A percentile compares a stretch with the other conserved stretches of the same genome.
These are phyloP conservation scores for Meteorus sp. DNA, from an alignment of 1,140 invertebrate genomes.

Conservation along the genomic window DNA sequence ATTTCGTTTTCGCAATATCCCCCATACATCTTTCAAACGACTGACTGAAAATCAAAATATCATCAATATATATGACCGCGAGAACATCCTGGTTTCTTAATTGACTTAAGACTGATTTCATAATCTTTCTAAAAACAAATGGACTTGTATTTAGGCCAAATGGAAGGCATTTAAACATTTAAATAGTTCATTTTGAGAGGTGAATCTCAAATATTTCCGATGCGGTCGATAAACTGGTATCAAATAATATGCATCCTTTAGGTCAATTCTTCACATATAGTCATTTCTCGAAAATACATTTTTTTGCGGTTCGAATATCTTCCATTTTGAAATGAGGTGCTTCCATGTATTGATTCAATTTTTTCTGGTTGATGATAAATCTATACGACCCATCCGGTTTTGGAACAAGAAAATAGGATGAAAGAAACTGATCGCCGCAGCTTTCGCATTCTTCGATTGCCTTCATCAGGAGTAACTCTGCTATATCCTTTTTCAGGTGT, in stretches of 20 bases:
- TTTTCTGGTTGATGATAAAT: not conserved
- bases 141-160: not conserved
- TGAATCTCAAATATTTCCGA: not conserved
- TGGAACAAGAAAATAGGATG: not conserved
- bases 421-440: not conserved
- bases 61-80: not conserved
- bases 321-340: conserved; percentile 1
- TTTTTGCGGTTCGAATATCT: not conserved
- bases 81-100: not conserved
- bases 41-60: not conserved
- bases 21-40: not conserved
- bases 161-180: not conserved
- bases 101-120: not conserved
- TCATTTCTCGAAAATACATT: not conserved
- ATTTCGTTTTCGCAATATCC: not conserved
- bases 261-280: not conserved
- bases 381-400: not conserved
- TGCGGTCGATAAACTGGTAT: not conserved
- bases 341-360: not conserved
- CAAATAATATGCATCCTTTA: not conserved
- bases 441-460: not conserved
- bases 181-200: not conserved
- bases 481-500: not conserved
- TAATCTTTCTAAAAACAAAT: conserved; percentile 3
- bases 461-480: not conserved